These are phyloP conservation scores for Aethina tumida DNA, from an alignment of 1,140 invertebrate species.

Conservation along the genomic window DNA sequence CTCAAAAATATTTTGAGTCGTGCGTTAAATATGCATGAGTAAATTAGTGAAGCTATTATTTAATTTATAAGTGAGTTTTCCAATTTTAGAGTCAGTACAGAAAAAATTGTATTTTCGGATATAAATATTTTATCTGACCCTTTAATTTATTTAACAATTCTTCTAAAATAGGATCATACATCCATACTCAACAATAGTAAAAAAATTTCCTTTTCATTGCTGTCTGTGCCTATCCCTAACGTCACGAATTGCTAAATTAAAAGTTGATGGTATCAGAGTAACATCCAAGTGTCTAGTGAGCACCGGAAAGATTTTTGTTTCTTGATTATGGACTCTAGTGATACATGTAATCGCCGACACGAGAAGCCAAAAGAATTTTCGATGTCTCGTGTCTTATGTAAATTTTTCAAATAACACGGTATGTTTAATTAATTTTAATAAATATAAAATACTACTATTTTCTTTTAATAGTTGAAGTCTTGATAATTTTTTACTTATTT, in stretches of 20 bases:
- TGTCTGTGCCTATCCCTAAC: slow-evolving; percentile 15
- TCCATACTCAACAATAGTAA: slow-evolving; percentile 18
- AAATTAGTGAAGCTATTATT: slow-evolving; percentile 16
- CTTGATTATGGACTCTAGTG: slow-evolving; percentile 18
- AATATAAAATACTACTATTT: no score
- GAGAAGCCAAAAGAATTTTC: slow-evolving; percentile 16
- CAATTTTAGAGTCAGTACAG: slow-evolving; percentile 14
- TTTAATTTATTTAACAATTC: slow-evolving; percentile 16
- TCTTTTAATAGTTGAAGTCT: no score
- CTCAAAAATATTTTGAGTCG: slow-evolving; percentile 18
- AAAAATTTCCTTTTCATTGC: slow-evolving; percentile 20
- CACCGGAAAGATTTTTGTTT: slow-evolving; percentile 19
- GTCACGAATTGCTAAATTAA: slow-evolving; percentile 19
- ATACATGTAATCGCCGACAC: slow-evolving; percentile 16
- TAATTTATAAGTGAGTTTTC: slow-evolving; percentile 9
- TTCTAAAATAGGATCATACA: slow-evolving; percentile 20
- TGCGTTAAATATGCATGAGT: slow-evolving; percentile 16
- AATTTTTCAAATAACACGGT: no score
- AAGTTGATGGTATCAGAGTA: slow-evolving; percentile 18
- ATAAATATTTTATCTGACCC: slow-evolving; percentile 14
- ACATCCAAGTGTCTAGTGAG: no score
- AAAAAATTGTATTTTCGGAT: slow-evolving; percentile 16
- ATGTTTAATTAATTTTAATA: no score
- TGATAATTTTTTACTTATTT: no score
- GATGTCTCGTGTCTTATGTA: slow-evolving; percentile 20